Percentiles rank a stretch among this genome's conserved stretches.
Evolutionary conservation across 2,113 vertebrate species (phyloP).

Genomic region (Oncorhynchus tshawytscha): DNA sequence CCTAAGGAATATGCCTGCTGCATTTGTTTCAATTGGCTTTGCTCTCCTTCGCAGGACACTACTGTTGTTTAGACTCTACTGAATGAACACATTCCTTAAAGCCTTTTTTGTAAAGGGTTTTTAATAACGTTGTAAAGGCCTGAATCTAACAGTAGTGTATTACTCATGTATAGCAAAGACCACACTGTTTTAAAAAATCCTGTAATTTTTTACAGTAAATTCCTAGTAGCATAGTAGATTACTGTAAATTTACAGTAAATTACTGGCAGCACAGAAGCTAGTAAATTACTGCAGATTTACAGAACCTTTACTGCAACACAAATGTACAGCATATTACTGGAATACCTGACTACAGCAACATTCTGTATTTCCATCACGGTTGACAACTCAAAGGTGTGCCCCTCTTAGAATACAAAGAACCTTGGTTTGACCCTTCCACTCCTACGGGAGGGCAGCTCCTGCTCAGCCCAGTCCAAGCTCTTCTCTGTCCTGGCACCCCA

Average conservation of each 20-base stretch:
- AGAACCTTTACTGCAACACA: no score
- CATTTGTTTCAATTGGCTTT: constrained; percentile 13
- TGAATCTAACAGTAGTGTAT: constrained; percentile 29
- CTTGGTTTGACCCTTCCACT: no score
- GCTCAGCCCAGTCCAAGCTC: no score
- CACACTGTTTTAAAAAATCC: background rate
- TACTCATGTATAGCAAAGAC: constrained; percentile 29
- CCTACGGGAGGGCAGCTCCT: no score
- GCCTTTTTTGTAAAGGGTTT: constrained; percentile 33
- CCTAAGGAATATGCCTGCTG: background rate
- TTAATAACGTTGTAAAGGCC: constrained; percentile 50
- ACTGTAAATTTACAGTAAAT: no score
- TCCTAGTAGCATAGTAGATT: no score
- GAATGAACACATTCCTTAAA: constrained; percentile 52
- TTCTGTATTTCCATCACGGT: no score
- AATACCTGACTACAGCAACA: background rate
- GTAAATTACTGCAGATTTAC: background rate
- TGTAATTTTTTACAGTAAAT: no score
- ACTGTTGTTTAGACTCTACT: constrained; percentile 45
- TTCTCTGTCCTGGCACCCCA: no score
- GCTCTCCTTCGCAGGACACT: constrained; percentile 27
- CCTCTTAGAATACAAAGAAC: no score
- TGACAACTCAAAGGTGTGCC: no score
- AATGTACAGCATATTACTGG: background rate
- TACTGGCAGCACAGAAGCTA: no score